These are phyloP conservation scores for Hippocampus mohnikei DNA, from an alignment of 2,113 vertebrate genomes.

Conservation along the genomic window DNA sequence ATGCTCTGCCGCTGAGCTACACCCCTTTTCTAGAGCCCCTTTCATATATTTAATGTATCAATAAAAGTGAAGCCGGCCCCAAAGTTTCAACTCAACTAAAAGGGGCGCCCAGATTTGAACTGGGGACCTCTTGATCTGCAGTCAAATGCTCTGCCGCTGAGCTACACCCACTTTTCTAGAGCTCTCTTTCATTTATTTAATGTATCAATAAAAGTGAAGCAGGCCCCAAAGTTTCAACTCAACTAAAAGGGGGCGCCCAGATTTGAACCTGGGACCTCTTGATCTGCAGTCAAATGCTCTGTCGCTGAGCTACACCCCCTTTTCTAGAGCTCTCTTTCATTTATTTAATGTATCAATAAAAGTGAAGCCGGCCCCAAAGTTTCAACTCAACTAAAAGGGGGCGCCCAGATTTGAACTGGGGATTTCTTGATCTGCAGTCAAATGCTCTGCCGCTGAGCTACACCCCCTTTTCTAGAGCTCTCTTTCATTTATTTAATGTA, in stretches of 20 bases:
- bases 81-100: no score
- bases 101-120: constrained; percentile 78
- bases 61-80: no score
- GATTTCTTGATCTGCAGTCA: constrained; percentile 82
- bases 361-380: no score
- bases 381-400: no score
- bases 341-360: no score
- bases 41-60: no score
- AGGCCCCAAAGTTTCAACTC: no score
- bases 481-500: no score
- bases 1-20: constrained; percentile 80
- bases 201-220: no score
- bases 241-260: constrained; percentile 64
- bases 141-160: constrained; percentile 82
- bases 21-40: neutral
- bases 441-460: constrained; percentile 68
- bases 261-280: constrained; percentile 79
- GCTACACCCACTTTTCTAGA: constrained; percentile 40
- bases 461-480: no score
- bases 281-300: constrained; percentile 83
- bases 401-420: constrained; percentile 77
- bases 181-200: no score
- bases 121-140: constrained; percentile 79
- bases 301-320: constrained; percentile 70
- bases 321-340: no score